Evolutionary conservation across 2,113 vertebrate species (phyloP).

Genomic region (Clarias macrocephalus): DNA sequence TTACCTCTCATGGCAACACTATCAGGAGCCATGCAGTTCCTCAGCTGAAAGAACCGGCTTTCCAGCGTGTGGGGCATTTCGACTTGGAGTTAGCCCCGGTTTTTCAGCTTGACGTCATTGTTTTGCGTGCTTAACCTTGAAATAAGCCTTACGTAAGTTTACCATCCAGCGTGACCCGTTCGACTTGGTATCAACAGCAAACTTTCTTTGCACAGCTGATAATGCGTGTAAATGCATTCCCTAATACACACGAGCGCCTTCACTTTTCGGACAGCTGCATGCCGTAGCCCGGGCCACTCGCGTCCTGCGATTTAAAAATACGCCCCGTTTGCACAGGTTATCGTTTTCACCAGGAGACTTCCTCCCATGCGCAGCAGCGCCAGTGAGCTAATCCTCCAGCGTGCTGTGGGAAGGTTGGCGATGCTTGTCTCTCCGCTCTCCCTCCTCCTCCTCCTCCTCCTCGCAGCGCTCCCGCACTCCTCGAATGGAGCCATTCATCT

Average conservation of each 20-base stretch:
- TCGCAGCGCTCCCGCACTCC: constrained; percentile 56
- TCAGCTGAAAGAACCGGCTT: neutral
- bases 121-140: constrained; percentile 17
- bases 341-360: constrained; percentile 55
- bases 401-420: constrained; percentile 57
- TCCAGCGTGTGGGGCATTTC: constrained; percentile 5
- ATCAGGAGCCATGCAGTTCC: constrained; percentile 59
- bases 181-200: neutral
- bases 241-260: constrained; percentile 5
- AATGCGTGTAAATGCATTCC: constrained; percentile 13
- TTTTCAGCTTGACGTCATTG: neutral
- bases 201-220: constrained; percentile 29
- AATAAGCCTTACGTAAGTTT: neutral
- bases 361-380: constrained; percentile 59
- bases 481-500: constrained; percentile 79
- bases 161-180: neutral
- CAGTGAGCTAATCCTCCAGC: constrained; percentile 64
- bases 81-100: neutral
- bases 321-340: constrained; percentile 52
- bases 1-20: constrained; percentile 59
- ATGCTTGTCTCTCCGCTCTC: constrained; percentile 55
- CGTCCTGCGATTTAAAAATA: constrained; percentile 7
- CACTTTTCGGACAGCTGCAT: neutral
- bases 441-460: constrained; percentile 59
- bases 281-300: neutral